Evolutionary conservation across 1,140 invertebrate genomes (phyloP).

Genomic region (Druon quercuslanigerum): DNA sequence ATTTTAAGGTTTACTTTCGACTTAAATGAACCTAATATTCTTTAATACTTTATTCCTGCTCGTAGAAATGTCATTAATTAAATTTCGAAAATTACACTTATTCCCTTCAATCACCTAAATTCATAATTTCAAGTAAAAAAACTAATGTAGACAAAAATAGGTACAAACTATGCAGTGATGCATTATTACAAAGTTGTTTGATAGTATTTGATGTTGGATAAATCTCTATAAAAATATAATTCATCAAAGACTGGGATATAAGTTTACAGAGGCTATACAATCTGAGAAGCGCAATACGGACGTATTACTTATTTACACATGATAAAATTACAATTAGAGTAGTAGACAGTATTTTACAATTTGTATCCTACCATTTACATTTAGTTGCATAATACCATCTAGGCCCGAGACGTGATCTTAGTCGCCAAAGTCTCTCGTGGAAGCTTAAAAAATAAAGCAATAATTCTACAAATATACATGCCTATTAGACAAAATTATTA

Average conservation of each 20-base stretch:
- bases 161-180: neutral
- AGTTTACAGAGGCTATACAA: constrained; percentile 1
- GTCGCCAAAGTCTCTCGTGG: no score
- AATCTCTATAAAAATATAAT: constrained; percentile 22
- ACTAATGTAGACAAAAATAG: neutral
- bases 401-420: neutral
- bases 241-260: neutral
- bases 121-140: neutral
- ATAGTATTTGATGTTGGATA: neutral
- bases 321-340: neutral
- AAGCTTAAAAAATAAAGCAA: no score
- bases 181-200: neutral
- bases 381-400: neutral
- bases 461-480: no score
- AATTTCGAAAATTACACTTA: no score
- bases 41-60: no score
- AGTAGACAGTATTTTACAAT: neutral
- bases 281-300: neutral
- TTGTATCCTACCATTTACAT: neutral
- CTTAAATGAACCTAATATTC: no score
- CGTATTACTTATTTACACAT: neutral
- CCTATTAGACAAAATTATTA: no score
- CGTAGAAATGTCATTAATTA: no score
- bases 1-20: no score
- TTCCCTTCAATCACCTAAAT: no score